Conservation (phyloP, 2,113 vertebrate species). For the Lophotis ruficrista region DNA sequence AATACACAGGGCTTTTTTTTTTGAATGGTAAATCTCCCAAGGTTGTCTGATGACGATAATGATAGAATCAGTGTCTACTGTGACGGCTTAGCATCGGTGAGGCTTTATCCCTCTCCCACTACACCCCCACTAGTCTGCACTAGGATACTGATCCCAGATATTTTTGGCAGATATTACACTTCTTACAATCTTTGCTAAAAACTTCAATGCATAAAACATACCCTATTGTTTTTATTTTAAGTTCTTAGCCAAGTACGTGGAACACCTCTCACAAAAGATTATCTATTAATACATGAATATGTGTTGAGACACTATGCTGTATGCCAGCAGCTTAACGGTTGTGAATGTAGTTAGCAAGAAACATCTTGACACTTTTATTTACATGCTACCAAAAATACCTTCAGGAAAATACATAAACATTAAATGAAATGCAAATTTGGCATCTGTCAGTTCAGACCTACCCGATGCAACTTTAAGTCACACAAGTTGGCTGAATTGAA, state of each 20-base stretch:
- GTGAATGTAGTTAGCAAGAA: conserved; percentile 1
- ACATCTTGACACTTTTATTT: conserved; percentile 58
- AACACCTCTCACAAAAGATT: neutral
- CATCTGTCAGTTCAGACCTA: conserved; percentile 54
- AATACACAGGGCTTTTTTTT: neutral
- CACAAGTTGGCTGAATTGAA: neutral
- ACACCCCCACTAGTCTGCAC: neutral
- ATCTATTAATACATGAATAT: neutral
- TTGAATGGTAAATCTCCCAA: neutral
- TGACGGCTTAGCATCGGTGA: neutral
- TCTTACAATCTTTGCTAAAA: neutral
- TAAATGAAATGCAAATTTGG: conserved; percentile 58
- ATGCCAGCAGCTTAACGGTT: neutral
- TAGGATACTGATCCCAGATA: neutral
- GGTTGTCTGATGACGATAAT: neutral
- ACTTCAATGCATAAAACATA: neutral
- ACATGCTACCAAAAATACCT: conserved; percentile 54
- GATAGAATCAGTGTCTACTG: neutral
- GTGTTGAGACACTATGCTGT: neutral
- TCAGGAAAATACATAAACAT: conserved; percentile 54
- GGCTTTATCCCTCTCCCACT: neutral
- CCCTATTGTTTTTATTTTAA: neutral
- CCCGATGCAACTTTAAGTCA: neutral
- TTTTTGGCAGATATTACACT: neutral
- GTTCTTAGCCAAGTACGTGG: neutral